These are phyloP conservation scores for Caenorhabditis zanzibari DNA, from an alignment of 2,888 invertebrate species.

Conservation along the genomic window DNA sequence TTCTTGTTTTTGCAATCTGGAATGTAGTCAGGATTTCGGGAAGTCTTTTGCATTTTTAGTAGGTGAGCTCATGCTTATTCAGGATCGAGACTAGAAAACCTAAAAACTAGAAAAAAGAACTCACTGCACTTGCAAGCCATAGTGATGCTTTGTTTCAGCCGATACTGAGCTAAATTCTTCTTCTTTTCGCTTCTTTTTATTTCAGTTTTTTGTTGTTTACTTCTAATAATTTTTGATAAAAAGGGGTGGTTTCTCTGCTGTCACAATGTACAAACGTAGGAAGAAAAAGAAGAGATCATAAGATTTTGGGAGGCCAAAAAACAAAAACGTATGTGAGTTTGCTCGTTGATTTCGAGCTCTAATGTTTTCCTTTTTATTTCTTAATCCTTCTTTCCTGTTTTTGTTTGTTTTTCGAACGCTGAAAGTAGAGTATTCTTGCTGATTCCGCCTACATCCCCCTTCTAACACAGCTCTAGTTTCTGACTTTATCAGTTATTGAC, in stretches of 20 bases:
- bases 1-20: conserved; percentile 60
- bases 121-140: conserved; percentile 60
- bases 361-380: neutral
- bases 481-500: conserved; percentile 38
- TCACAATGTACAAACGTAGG: conserved; percentile 52
- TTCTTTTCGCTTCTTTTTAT: conserved; percentile 22
- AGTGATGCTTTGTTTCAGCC: conserved; percentile 17
- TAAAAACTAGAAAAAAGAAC: conserved; percentile 2
- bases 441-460: neutral
- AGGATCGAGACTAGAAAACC: too few relatives aligned
- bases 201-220: conserved; percentile 41
- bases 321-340: conserved; percentile 11
- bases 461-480: conserved; percentile 44
- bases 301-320: conserved; percentile 21
- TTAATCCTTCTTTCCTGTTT: conserved; percentile 6
- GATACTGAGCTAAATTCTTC: conserved; percentile 15
- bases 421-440: conserved; percentile 3
- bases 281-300: conserved; percentile 24
- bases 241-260: conserved; percentile 5
- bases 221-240: conserved; percentile 39
- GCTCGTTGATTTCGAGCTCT: conserved; percentile 32
- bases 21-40: neutral
- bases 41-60: neutral
- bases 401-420: conserved; percentile 26
- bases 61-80: too few relatives aligned